Percentiles rank a stretch among this genome's conserved stretches.
These are phyloP conservation scores for Epiperipatus broadwayi DNA, from an alignment of 2,888 invertebrate species.

Conservation along the genomic window DNA sequence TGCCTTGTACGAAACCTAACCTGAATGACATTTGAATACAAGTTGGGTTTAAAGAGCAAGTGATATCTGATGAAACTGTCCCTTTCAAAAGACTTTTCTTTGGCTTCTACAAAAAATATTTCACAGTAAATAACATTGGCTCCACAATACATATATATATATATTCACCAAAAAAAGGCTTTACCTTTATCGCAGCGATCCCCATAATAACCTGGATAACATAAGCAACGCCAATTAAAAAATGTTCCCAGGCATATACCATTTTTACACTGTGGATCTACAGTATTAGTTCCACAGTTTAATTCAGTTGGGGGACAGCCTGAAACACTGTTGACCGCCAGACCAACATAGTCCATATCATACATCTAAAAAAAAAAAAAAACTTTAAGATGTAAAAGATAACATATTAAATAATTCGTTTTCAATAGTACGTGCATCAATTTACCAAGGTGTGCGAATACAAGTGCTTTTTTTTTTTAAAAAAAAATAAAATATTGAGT, in stretches of 20 bases:
- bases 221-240: constrained; percentile 63
- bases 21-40: constrained; percentile 78
- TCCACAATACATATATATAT: neutral
- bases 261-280: constrained; percentile 40
- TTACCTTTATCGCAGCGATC: constrained; percentile 27
- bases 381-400: constrained; percentile 9
- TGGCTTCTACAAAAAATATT: neutral
- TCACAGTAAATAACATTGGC: neutral
- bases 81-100: constrained; percentile 51
- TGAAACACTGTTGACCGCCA: constrained; percentile 56
- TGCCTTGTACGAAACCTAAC: constrained; percentile 80
- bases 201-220: constrained; percentile 86
- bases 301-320: constrained; percentile 88
- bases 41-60: constrained; percentile 74
- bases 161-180: neutral
- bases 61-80: constrained; percentile 95
- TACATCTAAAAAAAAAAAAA: constrained; percentile 43
- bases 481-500: constrained; percentile 9
- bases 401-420: neutral
- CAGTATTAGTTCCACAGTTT: constrained; percentile 59
- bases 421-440: too few relatives aligned
- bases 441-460: too few relatives aligned
- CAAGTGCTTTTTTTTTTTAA: too few relatives aligned
- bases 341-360: constrained; percentile 78
- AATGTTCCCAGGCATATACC: constrained; percentile 84